Percentiles rank a stretch among this genome's conserved stretches.
Conservation (phyloP, 2,888 invertebrate species). For the Aphodius granarius region DNA sequence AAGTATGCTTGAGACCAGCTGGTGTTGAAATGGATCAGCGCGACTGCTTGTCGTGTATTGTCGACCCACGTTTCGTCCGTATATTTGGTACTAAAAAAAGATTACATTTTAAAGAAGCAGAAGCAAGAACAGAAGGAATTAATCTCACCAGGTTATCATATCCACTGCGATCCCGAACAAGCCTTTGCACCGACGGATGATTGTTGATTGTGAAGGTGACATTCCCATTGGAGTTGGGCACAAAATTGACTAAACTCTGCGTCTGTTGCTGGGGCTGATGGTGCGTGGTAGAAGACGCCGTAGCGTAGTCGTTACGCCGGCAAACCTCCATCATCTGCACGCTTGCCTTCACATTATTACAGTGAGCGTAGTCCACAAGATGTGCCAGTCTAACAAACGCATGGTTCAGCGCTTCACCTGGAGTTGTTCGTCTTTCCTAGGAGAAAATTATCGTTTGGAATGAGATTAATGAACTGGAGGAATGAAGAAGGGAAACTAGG, state of each 20-base stretch:
- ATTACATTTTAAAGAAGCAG: neutral
- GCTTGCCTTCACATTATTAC: slow-evolving; percentile 95
- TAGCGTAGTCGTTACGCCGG: slow-evolving; percentile 57
- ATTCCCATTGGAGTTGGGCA: slow-evolving; percentile 76
- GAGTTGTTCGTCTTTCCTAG: slow-evolving; percentile 90
- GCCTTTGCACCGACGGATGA: slow-evolving; percentile 71
- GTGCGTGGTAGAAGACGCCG: slow-evolving; percentile 52
- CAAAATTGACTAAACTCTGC: slow-evolving; percentile 69
- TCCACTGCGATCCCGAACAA: slow-evolving; percentile 72
- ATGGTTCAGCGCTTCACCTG: slow-evolving; percentile 94
- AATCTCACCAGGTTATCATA: slow-evolving; percentile 73
- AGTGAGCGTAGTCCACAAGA: slow-evolving; percentile 94
- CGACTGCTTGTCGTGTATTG: slow-evolving; percentile 67
- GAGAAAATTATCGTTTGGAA: slow-evolving; percentile 32
- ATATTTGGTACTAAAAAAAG: slow-evolving; percentile 73
- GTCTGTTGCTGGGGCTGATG: slow-evolving; percentile 56
- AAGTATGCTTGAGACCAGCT: slow-evolving; percentile 90
- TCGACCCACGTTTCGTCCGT: slow-evolving; percentile 68
- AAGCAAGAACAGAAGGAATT: slow-evolving; percentile 1
- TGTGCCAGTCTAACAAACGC: slow-evolving; percentile 93
- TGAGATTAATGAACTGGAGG: too few species aligned
- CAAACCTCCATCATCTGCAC: slow-evolving; percentile 97
- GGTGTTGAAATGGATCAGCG: slow-evolving; percentile 86
- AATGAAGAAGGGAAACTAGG: neutral
- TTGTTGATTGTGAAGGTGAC: slow-evolving; percentile 95